Evolutionary conservation across 2,797 vertebrate genomes (phyloP).

Genomic region (Amniataba percoides): DNA sequence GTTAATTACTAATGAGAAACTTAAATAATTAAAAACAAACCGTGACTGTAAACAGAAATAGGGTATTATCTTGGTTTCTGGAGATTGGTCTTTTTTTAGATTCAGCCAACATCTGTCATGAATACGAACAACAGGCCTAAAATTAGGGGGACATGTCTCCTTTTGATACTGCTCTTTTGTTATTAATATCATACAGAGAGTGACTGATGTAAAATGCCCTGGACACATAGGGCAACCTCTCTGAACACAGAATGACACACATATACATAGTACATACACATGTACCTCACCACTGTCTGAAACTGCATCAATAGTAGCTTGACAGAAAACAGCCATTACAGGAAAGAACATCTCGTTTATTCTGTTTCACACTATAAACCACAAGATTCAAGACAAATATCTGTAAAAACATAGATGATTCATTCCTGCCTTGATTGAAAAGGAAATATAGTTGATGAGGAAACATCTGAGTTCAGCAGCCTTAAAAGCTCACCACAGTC

Average conservation of each 20-base stretch:
- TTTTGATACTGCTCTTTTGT: conserved; percentile 56
- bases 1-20: conserved; percentile 65
- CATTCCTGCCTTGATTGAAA: conserved; percentile 33
- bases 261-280: background rate
- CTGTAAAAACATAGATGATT: conserved; percentile 6
- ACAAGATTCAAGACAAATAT: background rate
- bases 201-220: conserved; percentile 22
- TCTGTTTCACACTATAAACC: conserved; percentile 8
- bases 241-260: conserved; percentile 7
- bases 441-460: conserved; percentile 16
- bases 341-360: conserved; percentile 15
- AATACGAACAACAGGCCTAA: conserved; percentile 66
- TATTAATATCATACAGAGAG: too few relatives aligned
- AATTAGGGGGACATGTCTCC: conserved; percentile 61
- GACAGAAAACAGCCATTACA: conserved; percentile 37
- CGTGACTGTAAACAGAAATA: conserved; percentile 45
- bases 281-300: conserved; percentile 6
- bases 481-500: background rate
- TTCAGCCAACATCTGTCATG: conserved; percentile 71
- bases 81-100: conserved; percentile 48
- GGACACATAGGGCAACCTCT: conserved; percentile 13
- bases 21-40: conserved; percentile 44
- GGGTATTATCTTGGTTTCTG: conserved; percentile 50
- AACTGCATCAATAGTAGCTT: conserved; percentile 39
- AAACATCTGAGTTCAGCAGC: conserved; percentile 4